phyloP scores from a whole-genome alignment of 2,888 invertebrate species.

The Hypena proboscidalis region DNA sequence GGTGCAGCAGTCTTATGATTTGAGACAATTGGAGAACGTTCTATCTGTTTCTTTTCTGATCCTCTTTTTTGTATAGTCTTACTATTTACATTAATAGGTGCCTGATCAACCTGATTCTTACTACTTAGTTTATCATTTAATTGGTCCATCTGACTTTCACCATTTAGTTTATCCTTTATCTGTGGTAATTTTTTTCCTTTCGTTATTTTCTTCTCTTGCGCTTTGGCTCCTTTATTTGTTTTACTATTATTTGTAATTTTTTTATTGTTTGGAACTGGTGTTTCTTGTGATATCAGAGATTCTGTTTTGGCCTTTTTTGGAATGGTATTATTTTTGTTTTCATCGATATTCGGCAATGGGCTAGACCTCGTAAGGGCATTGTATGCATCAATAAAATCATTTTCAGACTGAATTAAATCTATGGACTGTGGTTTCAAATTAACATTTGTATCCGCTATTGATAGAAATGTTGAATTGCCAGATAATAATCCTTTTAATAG shows the following conservation, averaged over 20 bases:
- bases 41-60: background rate
- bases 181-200: background rate
- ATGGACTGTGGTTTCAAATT: conserved; percentile 47
- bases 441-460: conserved; percentile 16
- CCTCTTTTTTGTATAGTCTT: background rate
- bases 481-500: conserved; percentile 63
- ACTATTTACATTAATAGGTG: background rate
- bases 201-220: background rate
- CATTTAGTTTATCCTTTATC: background rate
- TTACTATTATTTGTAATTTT: background rate
- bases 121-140: background rate
- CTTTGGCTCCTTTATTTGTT: conserved; percentile 1
- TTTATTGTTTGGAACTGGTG: conserved; percentile 3
- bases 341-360: conserved; percentile 68
- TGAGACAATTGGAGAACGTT: background rate
- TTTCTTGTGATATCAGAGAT: background rate
- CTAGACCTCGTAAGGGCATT: conserved; percentile 75
- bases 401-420: conserved; percentile 75
- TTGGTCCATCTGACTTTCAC: background rate
- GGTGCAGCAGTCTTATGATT: background rate
- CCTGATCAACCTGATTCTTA: background rate
- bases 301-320: conserved; percentile 6
- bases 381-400: conserved; percentile 79
- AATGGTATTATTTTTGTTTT: conserved; percentile 17
- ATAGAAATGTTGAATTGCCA: conserved; percentile 39